These are phyloP conservation scores for Exocentrus adspersus DNA, from an alignment of 2,888 invertebrate species.

Conservation along the genomic window DNA sequence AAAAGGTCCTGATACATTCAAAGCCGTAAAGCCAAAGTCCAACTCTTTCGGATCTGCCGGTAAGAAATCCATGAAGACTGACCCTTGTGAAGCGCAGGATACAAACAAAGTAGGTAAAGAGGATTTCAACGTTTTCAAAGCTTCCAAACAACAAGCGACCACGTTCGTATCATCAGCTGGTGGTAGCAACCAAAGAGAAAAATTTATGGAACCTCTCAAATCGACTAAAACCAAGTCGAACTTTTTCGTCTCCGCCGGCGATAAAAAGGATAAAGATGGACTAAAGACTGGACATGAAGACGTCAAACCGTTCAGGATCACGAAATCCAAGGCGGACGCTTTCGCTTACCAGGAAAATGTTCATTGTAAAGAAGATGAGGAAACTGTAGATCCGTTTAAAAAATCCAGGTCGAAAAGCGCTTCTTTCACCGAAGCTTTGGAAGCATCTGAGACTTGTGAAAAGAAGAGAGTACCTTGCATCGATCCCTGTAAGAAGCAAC, in stretches of 20 bases:
- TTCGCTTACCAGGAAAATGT: neutral
- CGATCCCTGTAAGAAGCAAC: constrained; percentile 23
- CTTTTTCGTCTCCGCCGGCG: neutral
- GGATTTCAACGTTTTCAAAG: neutral
- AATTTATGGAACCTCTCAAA: too few species aligned
- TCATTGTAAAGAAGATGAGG: neutral
- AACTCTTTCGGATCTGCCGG: neutral
- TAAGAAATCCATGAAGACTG: too few species aligned
- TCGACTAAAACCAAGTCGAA: neutral
- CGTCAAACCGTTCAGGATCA: neutral
- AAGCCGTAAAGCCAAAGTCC: neutral
- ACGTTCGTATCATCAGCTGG: too few species aligned
- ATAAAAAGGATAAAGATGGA: neutral
- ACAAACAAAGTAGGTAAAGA: neutral
- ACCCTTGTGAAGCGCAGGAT: too few species aligned
- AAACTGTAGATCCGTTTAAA: neutral
- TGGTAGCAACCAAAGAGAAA: too few species aligned
- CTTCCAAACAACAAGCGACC: neutral
- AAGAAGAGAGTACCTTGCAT: neutral
- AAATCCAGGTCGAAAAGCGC: neutral
- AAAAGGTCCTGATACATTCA: neutral
- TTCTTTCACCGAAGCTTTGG: neutral
- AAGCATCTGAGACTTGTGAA: constrained; percentile 20
- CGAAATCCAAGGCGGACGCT: neutral
- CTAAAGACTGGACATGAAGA: neutral